These are phyloP conservation scores for Antennarius striatus DNA, from an alignment of 2,113 vertebrate genomes.

Conservation along the genomic window DNA sequence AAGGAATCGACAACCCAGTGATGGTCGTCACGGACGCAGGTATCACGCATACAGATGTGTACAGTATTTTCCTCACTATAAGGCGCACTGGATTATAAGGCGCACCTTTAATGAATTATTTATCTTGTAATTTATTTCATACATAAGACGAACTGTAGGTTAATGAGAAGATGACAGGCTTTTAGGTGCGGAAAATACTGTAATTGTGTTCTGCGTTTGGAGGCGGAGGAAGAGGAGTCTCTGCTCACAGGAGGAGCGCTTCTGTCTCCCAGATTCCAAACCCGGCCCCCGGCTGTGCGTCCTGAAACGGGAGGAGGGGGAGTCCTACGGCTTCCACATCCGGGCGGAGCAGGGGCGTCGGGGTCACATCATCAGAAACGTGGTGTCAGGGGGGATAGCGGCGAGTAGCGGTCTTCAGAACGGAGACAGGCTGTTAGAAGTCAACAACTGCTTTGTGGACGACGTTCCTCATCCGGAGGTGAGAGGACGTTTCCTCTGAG, in stretches of 20 bases:
- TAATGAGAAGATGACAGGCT: no score
- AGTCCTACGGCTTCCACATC: slow-evolving; percentile 86
- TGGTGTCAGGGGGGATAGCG: slow-evolving; percentile 78
- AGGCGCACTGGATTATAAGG: no score
- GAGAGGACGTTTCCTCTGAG: slow-evolving; percentile 30
- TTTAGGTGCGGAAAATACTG: background rate
- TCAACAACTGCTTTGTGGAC: slow-evolving; percentile 83
- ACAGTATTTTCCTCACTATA: no score
- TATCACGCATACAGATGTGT: slow-evolving; percentile 36
- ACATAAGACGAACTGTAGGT: no score
- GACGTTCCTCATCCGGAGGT: slow-evolving; percentile 80
- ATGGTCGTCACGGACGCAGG: slow-evolving; percentile 86
- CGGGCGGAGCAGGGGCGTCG: slow-evolving; percentile 64
- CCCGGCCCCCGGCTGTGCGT: slow-evolving; percentile 81
- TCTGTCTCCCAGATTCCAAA: slow-evolving; percentile 30
- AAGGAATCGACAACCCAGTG: slow-evolving; percentile 93
- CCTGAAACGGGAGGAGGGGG: slow-evolving; percentile 77
- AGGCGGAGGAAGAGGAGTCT: background rate
- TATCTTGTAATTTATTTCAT: no score
- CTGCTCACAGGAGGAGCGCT: background rate
- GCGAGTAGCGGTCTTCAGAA: slow-evolving; percentile 82
- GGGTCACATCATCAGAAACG: slow-evolving; percentile 83
- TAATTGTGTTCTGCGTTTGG: no score
- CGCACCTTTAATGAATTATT: no score
- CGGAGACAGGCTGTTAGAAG: slow-evolving; percentile 87